phyloP scores from a whole-genome alignment of 2,113 vertebrate species.

The Tetrax tetrax region DNA sequence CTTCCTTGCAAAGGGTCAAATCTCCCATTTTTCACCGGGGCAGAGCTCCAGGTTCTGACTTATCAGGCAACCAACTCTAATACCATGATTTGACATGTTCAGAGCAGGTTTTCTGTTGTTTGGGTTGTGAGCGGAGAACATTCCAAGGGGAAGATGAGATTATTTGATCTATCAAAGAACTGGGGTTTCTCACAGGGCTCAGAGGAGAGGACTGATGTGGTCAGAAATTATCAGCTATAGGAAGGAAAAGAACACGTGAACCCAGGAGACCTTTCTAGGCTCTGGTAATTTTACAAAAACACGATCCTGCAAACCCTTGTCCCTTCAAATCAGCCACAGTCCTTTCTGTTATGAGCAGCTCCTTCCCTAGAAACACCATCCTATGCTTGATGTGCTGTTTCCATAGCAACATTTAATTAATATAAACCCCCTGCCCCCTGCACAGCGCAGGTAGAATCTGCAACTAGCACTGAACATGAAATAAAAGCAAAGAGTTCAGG shows the following conservation, averaged over 20 bases:
- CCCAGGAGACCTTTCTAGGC: neutral
- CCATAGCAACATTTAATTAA: constrained; percentile 61
- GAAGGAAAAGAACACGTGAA: neutral
- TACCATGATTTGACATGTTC: neutral
- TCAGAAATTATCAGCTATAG: neutral
- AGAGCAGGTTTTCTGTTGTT: neutral
- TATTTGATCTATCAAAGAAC: neutral
- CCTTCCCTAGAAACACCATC: neutral
- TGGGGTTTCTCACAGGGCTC: neutral
- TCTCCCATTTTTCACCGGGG: neutral
- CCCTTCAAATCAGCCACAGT: neutral
- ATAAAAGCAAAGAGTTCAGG: constrained; percentile 36
- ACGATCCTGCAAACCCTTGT: neutral
- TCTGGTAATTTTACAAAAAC: constrained; percentile 4
- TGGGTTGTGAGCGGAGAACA: neutral
- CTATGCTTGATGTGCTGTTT: constrained; percentile 17
- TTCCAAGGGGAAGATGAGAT: neutral
- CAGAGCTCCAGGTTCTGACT: neutral
- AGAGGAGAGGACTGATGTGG: neutral
- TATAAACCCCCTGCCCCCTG: neutral
- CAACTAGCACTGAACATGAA: constrained; percentile 28
- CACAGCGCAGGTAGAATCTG: constrained; percentile 25
- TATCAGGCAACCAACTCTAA: neutral
- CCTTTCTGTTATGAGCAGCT: neutral
- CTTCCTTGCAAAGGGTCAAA: neutral